A percentile compares a stretch with the other conserved stretches of the same genome.
Evolutionary conservation across 2,888 invertebrate genomes (phyloP).

Genomic region (Athalia circularis): DNA sequence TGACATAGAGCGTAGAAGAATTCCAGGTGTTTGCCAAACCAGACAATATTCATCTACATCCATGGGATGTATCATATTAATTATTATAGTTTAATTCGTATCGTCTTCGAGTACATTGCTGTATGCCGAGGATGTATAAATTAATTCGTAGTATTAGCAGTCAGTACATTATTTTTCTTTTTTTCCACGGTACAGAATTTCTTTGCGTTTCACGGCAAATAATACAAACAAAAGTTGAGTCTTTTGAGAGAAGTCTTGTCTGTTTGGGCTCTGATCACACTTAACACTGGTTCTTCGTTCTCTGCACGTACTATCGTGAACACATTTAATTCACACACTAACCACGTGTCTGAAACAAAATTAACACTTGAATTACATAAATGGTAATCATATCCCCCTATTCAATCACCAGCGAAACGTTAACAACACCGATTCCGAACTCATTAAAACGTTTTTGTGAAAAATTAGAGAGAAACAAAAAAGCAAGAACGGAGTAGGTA

Average conservation of each 20-base stretch:
- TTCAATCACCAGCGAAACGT: background rate
- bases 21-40: constrained; percentile 65
- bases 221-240: constrained; percentile 60
- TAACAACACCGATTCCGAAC: too few species aligned
- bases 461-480: background rate
- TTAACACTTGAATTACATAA: background rate
- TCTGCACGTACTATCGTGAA: constrained; percentile 64
- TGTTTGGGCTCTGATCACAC: constrained; percentile 57
- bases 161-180: constrained; percentile 53
- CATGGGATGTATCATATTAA: constrained; percentile 65
- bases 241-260: constrained; percentile 45
- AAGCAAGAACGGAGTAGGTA: too few species aligned
- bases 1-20: constrained; percentile 68
- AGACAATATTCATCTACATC: constrained; percentile 65
- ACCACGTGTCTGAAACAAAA: constrained; percentile 66
- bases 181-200: constrained; percentile 43
- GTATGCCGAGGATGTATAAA: constrained; percentile 63
- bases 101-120: constrained; percentile 63
- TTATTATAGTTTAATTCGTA: constrained; percentile 61
- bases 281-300: constrained; percentile 61
- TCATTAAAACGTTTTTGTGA: background rate
- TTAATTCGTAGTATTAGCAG: constrained; percentile 62
- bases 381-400: background rate
- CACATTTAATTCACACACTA: constrained; percentile 68
- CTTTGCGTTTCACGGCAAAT: constrained; percentile 61